phyloP scores from a whole-genome alignment of 2,888 invertebrate species.

The Phasia obesa region DNA sequence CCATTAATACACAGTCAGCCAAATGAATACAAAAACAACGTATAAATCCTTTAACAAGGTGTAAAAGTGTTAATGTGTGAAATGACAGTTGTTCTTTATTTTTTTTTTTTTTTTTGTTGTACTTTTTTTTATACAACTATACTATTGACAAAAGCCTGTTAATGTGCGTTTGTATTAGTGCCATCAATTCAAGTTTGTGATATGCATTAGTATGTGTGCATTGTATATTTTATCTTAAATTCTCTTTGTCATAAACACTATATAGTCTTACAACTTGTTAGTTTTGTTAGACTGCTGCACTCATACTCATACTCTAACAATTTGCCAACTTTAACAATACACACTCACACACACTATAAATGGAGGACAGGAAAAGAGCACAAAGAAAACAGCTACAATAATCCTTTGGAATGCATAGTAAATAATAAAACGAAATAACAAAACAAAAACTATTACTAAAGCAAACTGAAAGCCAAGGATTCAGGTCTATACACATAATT shows the following conservation, averaged over 20 bases:
- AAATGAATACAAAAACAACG: conserved; percentile 7
- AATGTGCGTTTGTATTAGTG: neutral
- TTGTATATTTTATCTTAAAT: conserved; percentile 52
- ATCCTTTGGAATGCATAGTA: conserved; percentile 38
- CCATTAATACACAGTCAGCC: neutral
- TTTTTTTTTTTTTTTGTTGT: too few species aligned
- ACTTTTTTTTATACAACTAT: conserved; percentile 30
- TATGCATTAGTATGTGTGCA: neutral
- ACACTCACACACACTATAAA: neutral
- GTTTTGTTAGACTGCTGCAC: conserved; percentile 45
- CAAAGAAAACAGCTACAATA: conserved; percentile 13
- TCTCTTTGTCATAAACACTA: conserved; percentile 55
- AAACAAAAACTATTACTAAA: conserved; percentile 22
- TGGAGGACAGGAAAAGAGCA: neutral
- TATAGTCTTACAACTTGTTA: conserved; percentile 54
- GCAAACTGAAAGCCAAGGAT: conserved; percentile 41
- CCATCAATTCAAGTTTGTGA: neutral
- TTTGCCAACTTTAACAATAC: conserved; percentile 11
- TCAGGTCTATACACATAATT: conserved; percentile 28
- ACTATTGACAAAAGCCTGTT: conserved; percentile 46
- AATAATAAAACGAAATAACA: conserved; percentile 33
- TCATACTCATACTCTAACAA: conserved; percentile 23
- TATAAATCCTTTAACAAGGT: conserved; percentile 56
- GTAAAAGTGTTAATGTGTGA: conserved; percentile 60
- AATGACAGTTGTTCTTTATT: conserved; percentile 22